Conservation (phyloP, 2,113 vertebrate species). For the Stomatorhinus ivindoensis region DNA sequence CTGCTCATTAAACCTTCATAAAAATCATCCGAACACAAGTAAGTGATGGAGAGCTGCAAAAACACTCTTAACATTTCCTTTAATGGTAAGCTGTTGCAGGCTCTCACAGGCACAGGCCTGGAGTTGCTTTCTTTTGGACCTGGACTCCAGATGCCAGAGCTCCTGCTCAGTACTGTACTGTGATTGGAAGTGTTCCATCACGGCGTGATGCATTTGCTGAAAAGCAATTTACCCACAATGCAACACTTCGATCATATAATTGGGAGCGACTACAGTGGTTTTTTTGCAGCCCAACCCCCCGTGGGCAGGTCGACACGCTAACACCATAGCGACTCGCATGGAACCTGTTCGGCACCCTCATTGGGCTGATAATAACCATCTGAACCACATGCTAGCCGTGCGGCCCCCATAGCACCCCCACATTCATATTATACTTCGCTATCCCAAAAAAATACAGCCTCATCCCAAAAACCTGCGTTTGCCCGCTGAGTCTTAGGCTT, state of each 20-base stretch:
- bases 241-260: conserved; percentile 64
- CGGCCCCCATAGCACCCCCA: not conserved
- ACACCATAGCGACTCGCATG: conserved; percentile 36
- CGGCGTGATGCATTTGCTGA: conserved; percentile 63
- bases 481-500: not conserved
- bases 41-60: not conserved
- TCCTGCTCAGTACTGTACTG: conserved; percentile 33
- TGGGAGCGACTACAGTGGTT: conserved; percentile 52
- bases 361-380: not conserved
- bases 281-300: not conserved
- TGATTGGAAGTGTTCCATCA: conserved; percentile 73
- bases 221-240: conserved; percentile 56
- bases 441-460: not conserved
- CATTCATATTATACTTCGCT: not conserved
- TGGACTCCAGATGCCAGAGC: conserved; percentile 13
- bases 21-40: not conserved
- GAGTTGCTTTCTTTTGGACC: not conserved
- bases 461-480: not conserved
- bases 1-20: not conserved
- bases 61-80: not conserved
- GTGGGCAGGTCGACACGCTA: conserved; percentile 38
- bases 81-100: not conserved
- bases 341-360: conserved; percentile 1
- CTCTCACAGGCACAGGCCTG: not conserved
- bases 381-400: not conserved